These are phyloP conservation scores for Hydra vulgaris DNA, from an alignment of 30 jellyfish, hydroid and myxozoan genomes.

Conservation along the genomic window DNA sequence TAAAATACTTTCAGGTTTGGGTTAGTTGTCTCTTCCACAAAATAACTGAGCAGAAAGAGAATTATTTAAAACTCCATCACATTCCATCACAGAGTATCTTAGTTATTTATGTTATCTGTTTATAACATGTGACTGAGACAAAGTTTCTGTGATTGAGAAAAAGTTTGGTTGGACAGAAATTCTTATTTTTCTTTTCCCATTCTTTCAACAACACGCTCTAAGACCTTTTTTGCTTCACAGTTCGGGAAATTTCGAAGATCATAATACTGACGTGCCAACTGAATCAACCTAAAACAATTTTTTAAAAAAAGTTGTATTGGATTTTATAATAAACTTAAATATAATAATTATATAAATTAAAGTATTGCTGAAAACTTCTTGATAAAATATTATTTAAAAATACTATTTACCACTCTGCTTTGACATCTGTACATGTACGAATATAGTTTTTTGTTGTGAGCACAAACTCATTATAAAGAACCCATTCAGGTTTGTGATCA, in stretches of 20 bases:
- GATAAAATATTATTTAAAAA: background rate
- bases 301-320: background rate
- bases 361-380: too few species aligned
- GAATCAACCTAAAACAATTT: conserved; percentile 63
- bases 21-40: too few species aligned
- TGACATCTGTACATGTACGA: conserved; percentile 96
- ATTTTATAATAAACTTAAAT: background rate
- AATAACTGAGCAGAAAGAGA: too few species aligned
- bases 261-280: conserved; percentile 88
- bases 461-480: conserved; percentile 90
- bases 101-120: too few species aligned
- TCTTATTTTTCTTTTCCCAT: conserved; percentile 6
- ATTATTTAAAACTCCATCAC: too few species aligned
- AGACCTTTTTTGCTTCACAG: conserved; percentile 93
- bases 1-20: too few species aligned
- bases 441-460: conserved; percentile 93
- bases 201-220: conserved; percentile 47
- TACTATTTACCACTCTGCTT: conserved; percentile 79
- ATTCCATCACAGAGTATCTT: too few species aligned
- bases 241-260: conserved; percentile 92
- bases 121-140: too few species aligned
- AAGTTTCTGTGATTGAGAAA: too few species aligned
- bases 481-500: conserved; percentile 99
- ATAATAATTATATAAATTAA: too few species aligned
- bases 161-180: too few species aligned